Conservation (phyloP, 2,888 invertebrate genomes). For the Oscheius sp. region DNA sequence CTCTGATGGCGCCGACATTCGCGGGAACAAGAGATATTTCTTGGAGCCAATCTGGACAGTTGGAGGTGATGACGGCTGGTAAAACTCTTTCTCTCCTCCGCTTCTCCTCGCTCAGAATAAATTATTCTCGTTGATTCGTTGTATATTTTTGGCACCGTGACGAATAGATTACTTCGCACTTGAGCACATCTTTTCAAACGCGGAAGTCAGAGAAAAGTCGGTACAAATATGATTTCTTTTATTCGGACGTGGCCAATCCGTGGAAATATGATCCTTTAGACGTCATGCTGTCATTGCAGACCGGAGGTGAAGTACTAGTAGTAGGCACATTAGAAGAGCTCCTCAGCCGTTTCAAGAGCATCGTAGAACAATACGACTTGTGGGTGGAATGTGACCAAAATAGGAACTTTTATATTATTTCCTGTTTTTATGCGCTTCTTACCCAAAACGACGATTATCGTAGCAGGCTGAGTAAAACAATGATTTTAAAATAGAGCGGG, state of each 20-base stretch:
- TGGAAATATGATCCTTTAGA: too few species aligned
- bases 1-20: conserved; percentile 8
- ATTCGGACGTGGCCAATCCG: not conserved
- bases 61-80: conserved; percentile 8
- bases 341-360: not conserved
- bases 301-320: not conserved
- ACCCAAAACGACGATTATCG: not conserved
- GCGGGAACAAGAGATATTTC: conserved; percentile 24
- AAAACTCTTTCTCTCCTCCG: not conserved
- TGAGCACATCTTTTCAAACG: too few species aligned
- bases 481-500: too few species aligned
- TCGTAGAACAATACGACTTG: not conserved
- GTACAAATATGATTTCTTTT: not conserved
- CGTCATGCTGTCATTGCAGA: not conserved
- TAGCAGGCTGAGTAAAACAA: too few species aligned
- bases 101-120: not conserved
- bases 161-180: too few species aligned
- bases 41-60: conserved; percentile 14
- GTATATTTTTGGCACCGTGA: not conserved
- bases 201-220: not conserved
- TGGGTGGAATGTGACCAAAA: not conserved
- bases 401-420: not conserved
- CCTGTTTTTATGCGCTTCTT: not conserved
- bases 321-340: not conserved
- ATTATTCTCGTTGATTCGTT: conserved; percentile 6